A percentile compares a stretch with the other conserved stretches of the same genome.
These are phyloP conservation scores for Canis aureus DNA, from an alignment of 2,113 vertebrate genomes.

Conservation along the genomic window DNA sequence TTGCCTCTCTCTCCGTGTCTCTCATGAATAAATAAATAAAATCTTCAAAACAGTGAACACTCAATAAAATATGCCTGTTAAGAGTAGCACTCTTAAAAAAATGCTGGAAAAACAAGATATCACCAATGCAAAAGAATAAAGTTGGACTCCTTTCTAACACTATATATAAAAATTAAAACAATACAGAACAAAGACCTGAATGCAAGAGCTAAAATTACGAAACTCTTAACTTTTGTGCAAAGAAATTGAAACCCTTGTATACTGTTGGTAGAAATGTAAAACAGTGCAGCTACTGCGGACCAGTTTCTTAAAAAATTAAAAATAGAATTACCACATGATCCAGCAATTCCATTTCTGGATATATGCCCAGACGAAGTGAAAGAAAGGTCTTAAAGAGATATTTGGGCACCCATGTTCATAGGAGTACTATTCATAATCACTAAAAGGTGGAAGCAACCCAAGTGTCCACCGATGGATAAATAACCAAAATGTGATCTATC, in stretches of 20 bases:
- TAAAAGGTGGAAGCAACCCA: slow-evolving; percentile 18
- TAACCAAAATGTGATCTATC: slow-evolving; percentile 15
- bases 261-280: neutral
- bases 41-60: neutral
- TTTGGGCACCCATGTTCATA: neutral
- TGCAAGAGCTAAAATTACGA: neutral
- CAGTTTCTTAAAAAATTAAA: slow-evolving; percentile 14
- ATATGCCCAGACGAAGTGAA: neutral
- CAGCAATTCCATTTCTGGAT: slow-evolving; percentile 19
- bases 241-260: neutral
- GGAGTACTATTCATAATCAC: neutral
- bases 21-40: too few species aligned
- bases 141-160: neutral
- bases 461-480: neutral
- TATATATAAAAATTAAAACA: slow-evolving; percentile 5
- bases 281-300: neutral
- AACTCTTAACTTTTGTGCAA: neutral
- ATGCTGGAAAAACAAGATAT: neutral
- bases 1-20: too few species aligned
- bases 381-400: neutral
- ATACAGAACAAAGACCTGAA: neutral
- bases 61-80: neutral
- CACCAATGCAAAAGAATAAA: neutral
- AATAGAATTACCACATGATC: neutral
- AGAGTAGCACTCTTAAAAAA: neutral